Evolutionary conservation across 2,888 invertebrate genomes (phyloP).

Genomic region (Coenonympha glycerion): DNA sequence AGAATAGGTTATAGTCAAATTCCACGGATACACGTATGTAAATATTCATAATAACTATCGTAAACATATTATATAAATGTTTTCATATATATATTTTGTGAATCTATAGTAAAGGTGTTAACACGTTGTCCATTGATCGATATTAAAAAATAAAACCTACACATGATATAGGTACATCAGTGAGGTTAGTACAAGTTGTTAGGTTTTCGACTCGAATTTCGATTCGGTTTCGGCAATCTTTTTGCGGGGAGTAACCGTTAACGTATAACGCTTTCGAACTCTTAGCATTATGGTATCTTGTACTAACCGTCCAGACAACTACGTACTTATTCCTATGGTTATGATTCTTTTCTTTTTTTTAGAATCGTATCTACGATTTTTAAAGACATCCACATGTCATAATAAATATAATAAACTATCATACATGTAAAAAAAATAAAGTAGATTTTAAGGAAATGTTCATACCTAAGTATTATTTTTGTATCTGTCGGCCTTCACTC

Average conservation of each 20-base stretch:
- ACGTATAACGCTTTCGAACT: too few relatives aligned
- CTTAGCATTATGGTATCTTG: too few relatives aligned
- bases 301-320: too few relatives aligned
- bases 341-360: too few relatives aligned
- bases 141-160: neutral
- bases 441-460: constrained; percentile 28
- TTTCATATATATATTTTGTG: too few relatives aligned
- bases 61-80: constrained; percentile 3
- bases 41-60: neutral
- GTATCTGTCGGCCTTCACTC: constrained; percentile 41
- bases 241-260: too few relatives aligned
- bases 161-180: too few relatives aligned
- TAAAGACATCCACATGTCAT: constrained; percentile 8
- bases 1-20: constrained; percentile 10
- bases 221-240: too few relatives aligned
- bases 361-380: too few relatives aligned
- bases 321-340: too few relatives aligned
- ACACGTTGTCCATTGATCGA: neutral
- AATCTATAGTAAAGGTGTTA: neutral
- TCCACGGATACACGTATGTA: neutral
- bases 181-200: too few relatives aligned
- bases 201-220: too few relatives aligned
- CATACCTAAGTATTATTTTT: constrained; percentile 55
- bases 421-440: constrained; percentile 8
- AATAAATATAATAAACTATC: constrained; percentile 15